Percentiles rank a stretch among this genome's conserved stretches.
Conservation (phyloP, 2,797 vertebrate species). For the Chloroceryle inda region DNA sequence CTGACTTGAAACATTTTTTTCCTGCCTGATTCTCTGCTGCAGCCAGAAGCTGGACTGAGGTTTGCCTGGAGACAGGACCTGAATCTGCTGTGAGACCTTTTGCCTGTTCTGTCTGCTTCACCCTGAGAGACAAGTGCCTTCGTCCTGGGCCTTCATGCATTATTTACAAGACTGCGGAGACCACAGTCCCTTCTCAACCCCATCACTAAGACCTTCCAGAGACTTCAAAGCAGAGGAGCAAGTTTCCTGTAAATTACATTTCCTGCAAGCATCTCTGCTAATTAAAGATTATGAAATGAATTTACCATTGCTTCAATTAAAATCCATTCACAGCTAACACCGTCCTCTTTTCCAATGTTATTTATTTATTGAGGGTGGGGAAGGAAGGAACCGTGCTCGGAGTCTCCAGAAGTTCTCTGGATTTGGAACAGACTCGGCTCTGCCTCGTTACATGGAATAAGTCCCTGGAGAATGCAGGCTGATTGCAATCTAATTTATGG, state of each 20-base stretch:
- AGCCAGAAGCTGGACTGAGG: background rate
- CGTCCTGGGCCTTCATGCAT: background rate
- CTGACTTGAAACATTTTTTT: background rate
- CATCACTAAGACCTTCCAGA: background rate
- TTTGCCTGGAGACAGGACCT: background rate
- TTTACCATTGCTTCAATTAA: conserved; percentile 64
- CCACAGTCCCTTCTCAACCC: background rate
- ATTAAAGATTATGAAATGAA: conserved; percentile 63
- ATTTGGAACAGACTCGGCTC: conserved; percentile 51
- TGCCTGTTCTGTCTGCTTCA: background rate
- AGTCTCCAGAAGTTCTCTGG: conserved; percentile 62
- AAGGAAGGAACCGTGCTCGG: background rate
- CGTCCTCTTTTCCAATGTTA: conserved; percentile 43
- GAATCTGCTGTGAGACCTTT: background rate
- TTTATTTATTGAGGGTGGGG: conserved; percentile 50
- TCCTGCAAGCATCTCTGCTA: conserved; percentile 3
- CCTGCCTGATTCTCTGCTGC: background rate
- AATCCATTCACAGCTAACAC: conserved; percentile 69
- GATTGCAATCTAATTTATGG: conserved; percentile 80
- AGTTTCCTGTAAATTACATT: conserved; percentile 47
- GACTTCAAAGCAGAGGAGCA: background rate
- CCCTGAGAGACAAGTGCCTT: background rate
- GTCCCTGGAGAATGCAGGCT: conserved; percentile 67
- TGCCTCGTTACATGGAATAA: conserved; percentile 63
- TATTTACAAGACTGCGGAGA: background rate